Base-by-base conservation (phyloP, 2,888 invertebrate genomes). In the Cheilosia soror region DNA sequence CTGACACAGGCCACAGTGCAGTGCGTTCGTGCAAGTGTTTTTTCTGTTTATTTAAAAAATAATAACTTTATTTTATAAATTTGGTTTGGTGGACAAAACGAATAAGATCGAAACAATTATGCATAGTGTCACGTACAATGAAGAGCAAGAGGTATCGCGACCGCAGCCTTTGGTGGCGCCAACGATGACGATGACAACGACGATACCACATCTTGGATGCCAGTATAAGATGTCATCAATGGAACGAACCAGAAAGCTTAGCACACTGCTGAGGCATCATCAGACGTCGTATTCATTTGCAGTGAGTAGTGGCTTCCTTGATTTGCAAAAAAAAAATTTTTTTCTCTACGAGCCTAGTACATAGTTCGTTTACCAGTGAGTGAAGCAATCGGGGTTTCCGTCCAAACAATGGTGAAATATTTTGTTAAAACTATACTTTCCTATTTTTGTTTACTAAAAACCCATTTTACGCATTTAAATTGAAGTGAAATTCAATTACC, bases 171-270 rank as follows among this genome's bases (percentile, higher is more conserved):
- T 49, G 15, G 47, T 81, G 78, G 68, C 85, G 69, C 73, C 75
- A 78, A 2, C 53, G 13, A 68, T 33, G 42, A 20, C 37, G 13
- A 63, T 29, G 53, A 55, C 7, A 20, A 20, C 37, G 37, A 29
- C 57, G 55, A 62, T 73, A 9, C 53, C 72, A 49, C 76, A 58
- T 11, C 66, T 76, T 47, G 75, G 55, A 9, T 57, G 51, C 25
- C 87, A 72, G 9, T 60, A 82, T 20, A 82, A 80, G 69, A 88
- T 89, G 42, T 89, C 91, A 37, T 88, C 89, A 0, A 88, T 89
- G 9, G 92, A 92, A 75, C 89, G 91, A 13, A 91, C 91, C 13
- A 89, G 92, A 42, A 91, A 90, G 29, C 87, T 92, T 1, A 91
- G 91, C 68, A 89, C 88, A 44, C 86, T 92, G 40, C 77, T 92